Evolutionary conservation across 2,888 invertebrate species (phyloP).

Genomic region (Drosophila ustulata): DNA sequence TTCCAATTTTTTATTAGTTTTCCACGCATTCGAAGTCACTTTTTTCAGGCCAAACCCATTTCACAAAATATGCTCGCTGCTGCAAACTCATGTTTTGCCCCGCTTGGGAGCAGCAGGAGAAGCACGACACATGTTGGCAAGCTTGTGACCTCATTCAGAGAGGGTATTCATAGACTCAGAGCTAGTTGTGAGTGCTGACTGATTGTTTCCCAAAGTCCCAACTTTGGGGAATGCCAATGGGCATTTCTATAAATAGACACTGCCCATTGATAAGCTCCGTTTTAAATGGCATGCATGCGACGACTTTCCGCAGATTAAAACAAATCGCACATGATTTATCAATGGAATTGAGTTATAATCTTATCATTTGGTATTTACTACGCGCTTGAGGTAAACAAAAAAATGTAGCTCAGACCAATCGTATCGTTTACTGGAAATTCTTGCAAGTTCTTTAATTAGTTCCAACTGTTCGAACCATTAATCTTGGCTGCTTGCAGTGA

Average conservation of each 20-base stretch:
- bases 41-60: constrained; percentile 25
- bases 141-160: constrained; percentile 51
- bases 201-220: constrained; percentile 51
- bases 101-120: background rate
- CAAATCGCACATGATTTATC: constrained; percentile 19
- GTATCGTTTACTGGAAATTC: constrained; percentile 16
- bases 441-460: constrained; percentile 6
- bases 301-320: constrained; percentile 17
- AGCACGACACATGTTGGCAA: constrained; percentile 36
- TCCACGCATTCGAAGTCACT: constrained; percentile 52
- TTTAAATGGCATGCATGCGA: constrained; percentile 29
- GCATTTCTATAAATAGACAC: constrained; percentile 39
- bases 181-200: constrained; percentile 35
- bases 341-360: constrained; percentile 32
- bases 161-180: constrained; percentile 5
- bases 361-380: constrained; percentile 20
- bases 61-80: constrained; percentile 6
- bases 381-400: constrained; percentile 6
- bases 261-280: constrained; percentile 31
- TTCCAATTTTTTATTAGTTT: constrained; percentile 61
- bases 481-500: background rate
- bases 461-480: background rate
- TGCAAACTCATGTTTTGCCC: background rate
- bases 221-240: constrained; percentile 6
- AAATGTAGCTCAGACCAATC: background rate